A percentile compares a stretch with the other conserved stretches of the same genome.
Conservation (phyloP, 2,113 vertebrate genomes). For the Puffinus mauretanicus region DNA sequence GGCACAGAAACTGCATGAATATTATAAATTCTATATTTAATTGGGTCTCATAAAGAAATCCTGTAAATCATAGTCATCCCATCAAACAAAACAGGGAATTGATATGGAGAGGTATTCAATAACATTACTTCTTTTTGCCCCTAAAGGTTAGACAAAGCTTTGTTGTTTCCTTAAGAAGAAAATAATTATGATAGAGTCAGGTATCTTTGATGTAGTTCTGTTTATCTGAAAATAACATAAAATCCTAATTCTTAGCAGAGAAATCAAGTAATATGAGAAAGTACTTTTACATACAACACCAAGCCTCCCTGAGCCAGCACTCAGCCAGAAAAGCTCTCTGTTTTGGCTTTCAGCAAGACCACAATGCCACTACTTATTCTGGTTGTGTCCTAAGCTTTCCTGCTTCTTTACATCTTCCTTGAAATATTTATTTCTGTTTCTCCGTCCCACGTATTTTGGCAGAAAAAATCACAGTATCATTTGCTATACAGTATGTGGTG, state of each 20-base stretch:
- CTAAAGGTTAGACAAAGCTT: background rate
- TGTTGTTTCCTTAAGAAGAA: background rate
- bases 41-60: constrained; percentile 45
- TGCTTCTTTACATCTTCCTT: background rate
- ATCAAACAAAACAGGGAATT: constrained; percentile 44
- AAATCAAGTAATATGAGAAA: background rate
- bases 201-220: background rate
- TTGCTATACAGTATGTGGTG: background rate
- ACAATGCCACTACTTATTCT: background rate
- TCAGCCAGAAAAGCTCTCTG: background rate
- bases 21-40: constrained; percentile 63
- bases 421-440: background rate
- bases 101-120: background rate
- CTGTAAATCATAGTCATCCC: constrained; percentile 55
- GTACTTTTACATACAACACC: background rate
- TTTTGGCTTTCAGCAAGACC: background rate
- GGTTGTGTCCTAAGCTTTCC: background rate
- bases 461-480: background rate
- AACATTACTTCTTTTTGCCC: background rate
- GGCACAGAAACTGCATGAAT: constrained; percentile 57
- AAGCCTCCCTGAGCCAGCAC: background rate
- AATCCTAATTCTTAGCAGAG: background rate
- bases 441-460: background rate
- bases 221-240: background rate
- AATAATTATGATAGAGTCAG: background rate